Evolutionary conservation across 2,797 vertebrate species (phyloP).

Genomic region (Lophotriccus pileatus): DNA sequence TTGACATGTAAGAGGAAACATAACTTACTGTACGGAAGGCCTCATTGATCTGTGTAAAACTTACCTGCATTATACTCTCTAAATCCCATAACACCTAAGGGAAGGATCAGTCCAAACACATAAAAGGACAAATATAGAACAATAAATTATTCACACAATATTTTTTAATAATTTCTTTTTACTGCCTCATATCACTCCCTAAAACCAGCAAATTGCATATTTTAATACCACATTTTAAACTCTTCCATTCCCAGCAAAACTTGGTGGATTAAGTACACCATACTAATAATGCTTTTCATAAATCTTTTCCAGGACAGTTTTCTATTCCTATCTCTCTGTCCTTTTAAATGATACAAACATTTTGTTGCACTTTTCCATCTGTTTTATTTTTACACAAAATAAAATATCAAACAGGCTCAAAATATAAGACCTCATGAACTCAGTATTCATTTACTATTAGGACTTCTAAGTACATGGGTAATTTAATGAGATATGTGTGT

Average conservation of each 20-base stretch:
- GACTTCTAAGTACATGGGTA: constrained; percentile 6
- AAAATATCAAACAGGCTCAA: background rate
- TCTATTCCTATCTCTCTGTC: background rate
- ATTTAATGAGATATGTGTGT: constrained; percentile 25
- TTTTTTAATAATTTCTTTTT: background rate
- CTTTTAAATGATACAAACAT: background rate
- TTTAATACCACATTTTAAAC: background rate
- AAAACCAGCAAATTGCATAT: background rate
- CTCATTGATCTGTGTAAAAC: constrained; percentile 44
- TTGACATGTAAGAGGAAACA: background rate
- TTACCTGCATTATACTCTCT: constrained; percentile 67
- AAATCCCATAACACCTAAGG: constrained; percentile 61
- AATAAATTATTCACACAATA: constrained; percentile 48
- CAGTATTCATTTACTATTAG: constrained; percentile 16
- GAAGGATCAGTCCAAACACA: constrained; percentile 62
- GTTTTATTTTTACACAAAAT: background rate
- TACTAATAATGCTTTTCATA: background rate
- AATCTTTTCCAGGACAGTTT: background rate
- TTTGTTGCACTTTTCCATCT: background rate
- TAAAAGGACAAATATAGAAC: constrained; percentile 56
- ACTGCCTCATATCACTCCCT: background rate
- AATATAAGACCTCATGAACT: background rate
- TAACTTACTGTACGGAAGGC: constrained; percentile 48
- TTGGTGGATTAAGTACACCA: background rate
- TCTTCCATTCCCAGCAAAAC: background rate